Conservation (phyloP, 2,888 invertebrate species). For the Pyrrhosoma nymphula region DNA sequence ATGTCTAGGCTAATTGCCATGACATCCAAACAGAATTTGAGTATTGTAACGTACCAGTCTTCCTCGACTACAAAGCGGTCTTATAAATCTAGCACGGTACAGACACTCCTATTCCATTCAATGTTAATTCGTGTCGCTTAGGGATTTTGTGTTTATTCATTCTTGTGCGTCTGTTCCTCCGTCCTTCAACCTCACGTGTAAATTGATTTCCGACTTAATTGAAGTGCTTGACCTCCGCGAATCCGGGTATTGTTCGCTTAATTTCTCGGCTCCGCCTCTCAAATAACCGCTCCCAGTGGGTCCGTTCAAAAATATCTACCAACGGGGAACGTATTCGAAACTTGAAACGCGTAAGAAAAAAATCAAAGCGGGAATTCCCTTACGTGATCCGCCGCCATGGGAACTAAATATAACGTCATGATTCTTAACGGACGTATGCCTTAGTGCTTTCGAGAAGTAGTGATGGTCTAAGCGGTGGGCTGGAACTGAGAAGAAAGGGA, state of each 20-base stretch:
- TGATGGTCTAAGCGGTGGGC: neutral
- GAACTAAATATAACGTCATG: conserved; percentile 54
- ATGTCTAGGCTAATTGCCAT: too few relatives aligned
- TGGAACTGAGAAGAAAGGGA: neutral
- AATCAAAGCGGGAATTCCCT: neutral
- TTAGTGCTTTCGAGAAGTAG: neutral
- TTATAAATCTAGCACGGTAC: too few relatives aligned
- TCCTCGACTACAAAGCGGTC: too few relatives aligned
- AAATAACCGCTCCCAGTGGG: neutral
- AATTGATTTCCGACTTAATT: neutral
- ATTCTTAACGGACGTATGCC: conserved; percentile 16
- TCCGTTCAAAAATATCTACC: neutral
- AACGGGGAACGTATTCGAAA: conserved; percentile 20
- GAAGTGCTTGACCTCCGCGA: neutral
- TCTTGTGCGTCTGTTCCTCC: too few relatives aligned
- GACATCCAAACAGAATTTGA: too few relatives aligned
- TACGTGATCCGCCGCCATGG: neutral
- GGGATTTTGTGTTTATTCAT: too few relatives aligned
- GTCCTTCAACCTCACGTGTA: too few relatives aligned
- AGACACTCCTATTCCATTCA: too few relatives aligned
- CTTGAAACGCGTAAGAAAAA: neutral
- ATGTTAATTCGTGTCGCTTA: too few relatives aligned
- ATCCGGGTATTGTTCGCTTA: conserved; percentile 7
- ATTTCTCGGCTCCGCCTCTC: neutral
- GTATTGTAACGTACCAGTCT: too few relatives aligned